Evolutionary conservation across 1,140 invertebrate species (phyloP).

Genomic region (Pogonognathellus flavescens): DNA sequence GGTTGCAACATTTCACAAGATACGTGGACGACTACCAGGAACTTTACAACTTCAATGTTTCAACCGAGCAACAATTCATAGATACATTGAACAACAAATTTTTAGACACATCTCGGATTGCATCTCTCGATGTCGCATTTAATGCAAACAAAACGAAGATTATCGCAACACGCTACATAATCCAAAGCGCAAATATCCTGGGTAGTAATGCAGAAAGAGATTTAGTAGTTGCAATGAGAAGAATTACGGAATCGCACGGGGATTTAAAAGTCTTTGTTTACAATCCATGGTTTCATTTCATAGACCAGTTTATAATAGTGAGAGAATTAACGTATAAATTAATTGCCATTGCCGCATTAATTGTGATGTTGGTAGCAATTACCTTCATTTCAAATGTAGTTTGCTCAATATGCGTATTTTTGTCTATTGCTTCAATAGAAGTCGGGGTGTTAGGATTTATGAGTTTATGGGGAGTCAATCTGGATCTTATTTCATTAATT

Average conservation of each 20-base stretch:
- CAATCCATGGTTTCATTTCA: conserved; percentile 94
- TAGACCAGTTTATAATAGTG: conserved; percentile 95
- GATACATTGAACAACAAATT: conserved; percentile 82
- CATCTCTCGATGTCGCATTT: conserved; percentile 81
- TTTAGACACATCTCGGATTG: conserved; percentile 73
- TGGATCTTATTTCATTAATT: conserved; percentile 97
- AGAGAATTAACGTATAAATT: conserved; percentile 92
- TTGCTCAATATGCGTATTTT: conserved; percentile 93
- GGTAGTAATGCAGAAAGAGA: conserved; percentile 91
- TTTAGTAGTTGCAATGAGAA: conserved; percentile 82
- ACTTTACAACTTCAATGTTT: conserved; percentile 82
- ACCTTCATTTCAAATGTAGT: conserved; percentile 95
- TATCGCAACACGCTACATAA: conserved; percentile 86
- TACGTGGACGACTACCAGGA: conserved; percentile 85
- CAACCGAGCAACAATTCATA: conserved; percentile 81
- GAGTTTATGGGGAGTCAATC: conserved; percentile 92
- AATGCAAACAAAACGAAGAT: conserved; percentile 78
- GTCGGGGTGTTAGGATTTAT: conserved; percentile 95
- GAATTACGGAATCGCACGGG: conserved; percentile 83
- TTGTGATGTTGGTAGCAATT: conserved; percentile 96
- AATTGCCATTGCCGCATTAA: conserved; percentile 88
- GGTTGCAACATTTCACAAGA: conserved; percentile 78
- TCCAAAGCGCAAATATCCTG: conserved; percentile 89
- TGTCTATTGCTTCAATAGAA: conserved; percentile 95
- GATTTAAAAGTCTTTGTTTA: conserved; percentile 78